Evolutionary conservation across 2,797 vertebrate species (phyloP).

Genomic region (Cirrhinus molitorella): DNA sequence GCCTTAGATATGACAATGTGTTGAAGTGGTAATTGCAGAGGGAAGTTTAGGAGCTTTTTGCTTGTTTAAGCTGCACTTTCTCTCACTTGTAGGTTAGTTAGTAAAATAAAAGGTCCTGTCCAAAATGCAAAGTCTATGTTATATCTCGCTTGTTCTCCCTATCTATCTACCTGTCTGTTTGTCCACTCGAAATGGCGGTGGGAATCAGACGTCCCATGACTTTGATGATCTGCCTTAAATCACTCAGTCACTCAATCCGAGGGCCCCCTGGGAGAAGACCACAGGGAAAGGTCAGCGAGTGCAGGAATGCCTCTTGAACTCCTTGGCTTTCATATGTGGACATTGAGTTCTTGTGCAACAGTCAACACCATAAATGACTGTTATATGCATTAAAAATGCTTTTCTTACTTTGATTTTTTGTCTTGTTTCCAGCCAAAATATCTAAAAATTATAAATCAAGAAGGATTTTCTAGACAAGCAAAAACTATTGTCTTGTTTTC

Average conservation of each 20-base stretch:
- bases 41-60: not conserved
- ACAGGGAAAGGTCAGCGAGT: conserved; percentile 68
- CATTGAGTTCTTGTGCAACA: conserved; percentile 25
- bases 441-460: no score
- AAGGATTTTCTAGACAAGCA: no score
- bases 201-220: conserved; percentile 17
- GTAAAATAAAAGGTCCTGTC: conserved; percentile 4
- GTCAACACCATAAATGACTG: not conserved
- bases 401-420: no score
- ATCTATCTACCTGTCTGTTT: conserved; percentile 41
- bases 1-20: conserved; percentile 26
- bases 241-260: conserved; percentile 44
- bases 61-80: conserved; percentile 2
- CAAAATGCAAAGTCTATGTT: conserved; percentile 47
- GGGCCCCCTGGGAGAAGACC: conserved; percentile 57
- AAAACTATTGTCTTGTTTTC: no score
- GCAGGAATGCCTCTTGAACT: conserved; percentile 67
- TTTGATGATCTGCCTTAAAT: conserved; percentile 44
- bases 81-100: not conserved
- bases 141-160: conserved; percentile 39
- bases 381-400: no score
- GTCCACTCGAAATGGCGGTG: not conserved
- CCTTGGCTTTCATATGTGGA: conserved; percentile 18
- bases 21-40: conserved; percentile 32
- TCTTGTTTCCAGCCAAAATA: no score